Evolutionary conservation across 2,888 invertebrate genomes (phyloP).

Genomic region (Phlogophora meticulosa): DNA sequence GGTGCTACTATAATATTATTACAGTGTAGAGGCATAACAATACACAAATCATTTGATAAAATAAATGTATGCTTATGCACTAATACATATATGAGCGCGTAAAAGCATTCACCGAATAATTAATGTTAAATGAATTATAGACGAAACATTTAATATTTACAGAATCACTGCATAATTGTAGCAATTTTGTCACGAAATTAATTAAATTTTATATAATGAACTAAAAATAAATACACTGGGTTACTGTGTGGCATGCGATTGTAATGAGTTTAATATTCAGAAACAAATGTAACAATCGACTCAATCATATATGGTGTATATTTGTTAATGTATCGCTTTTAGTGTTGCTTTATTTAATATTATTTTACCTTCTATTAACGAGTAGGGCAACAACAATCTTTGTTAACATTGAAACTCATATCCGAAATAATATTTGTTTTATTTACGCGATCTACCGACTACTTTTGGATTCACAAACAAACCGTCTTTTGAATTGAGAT

Average conservation of each 20-base stretch:
- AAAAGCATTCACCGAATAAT: slow-evolving; percentile 57
- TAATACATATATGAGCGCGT: slow-evolving; percentile 37
- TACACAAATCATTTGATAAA: slow-evolving; percentile 56
- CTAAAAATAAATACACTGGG: slow-evolving; percentile 30
- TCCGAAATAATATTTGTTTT: too few species aligned
- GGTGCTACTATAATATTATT: slow-evolving; percentile 33
- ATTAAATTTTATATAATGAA: slow-evolving; percentile 40
- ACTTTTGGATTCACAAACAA: too few species aligned
- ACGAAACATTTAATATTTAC: slow-evolving; percentile 46
- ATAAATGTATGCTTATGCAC: slow-evolving; percentile 50
- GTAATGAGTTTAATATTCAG: slow-evolving; percentile 32
- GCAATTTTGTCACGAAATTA: slow-evolving; percentile 38
- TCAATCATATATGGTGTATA: slow-evolving; percentile 7
- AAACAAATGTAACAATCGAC: slow-evolving; percentile 25
- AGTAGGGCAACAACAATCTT: too few species aligned
- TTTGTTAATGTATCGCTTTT: slow-evolving; percentile 7
- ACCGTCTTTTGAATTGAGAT: not conserved
- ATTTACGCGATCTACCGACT: too few species aligned
- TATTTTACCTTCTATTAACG: too few species aligned
- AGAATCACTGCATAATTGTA: slow-evolving; percentile 29
- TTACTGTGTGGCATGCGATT: slow-evolving; percentile 14
- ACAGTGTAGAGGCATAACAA: slow-evolving; percentile 46
- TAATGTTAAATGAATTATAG: slow-evolving; percentile 59
- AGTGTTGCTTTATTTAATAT: not conserved
- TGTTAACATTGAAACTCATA: too few species aligned